These are phyloP conservation scores for Noctua janthe DNA, from an alignment of 2,888 invertebrate genomes.

Conservation along the genomic window DNA sequence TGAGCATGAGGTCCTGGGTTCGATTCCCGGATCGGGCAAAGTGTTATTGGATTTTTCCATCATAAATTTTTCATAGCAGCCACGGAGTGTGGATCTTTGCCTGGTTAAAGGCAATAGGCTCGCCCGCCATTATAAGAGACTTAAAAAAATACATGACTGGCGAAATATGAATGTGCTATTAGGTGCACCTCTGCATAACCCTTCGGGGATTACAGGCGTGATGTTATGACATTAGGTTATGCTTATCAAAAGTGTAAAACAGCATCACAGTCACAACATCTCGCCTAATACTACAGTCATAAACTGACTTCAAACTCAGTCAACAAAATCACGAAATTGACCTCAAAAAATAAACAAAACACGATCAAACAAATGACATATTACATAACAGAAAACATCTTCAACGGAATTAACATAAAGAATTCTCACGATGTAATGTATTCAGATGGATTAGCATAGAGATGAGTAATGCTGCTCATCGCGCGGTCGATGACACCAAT, in stretches of 20 bases:
- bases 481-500: conserved; percentile 64
- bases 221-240: not conserved
- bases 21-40: not conserved
- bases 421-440: conserved; percentile 64
- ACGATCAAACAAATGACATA: conserved; percentile 22
- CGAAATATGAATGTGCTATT: not conserved
- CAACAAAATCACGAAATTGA: conserved; percentile 9
- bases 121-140: not conserved
- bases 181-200: not conserved
- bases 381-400: conserved; percentile 44
- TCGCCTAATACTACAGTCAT: not conserved
- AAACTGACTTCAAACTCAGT: not conserved
- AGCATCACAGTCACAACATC: not conserved
- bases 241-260: not conserved
- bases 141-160: not conserved
- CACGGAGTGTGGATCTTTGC: not conserved
- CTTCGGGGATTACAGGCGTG: not conserved
- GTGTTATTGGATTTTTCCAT: not conserved
- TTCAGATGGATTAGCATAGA: conserved; percentile 59
- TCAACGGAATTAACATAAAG: conserved; percentile 54
- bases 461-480: conserved; percentile 68
- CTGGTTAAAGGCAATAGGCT: not conserved
- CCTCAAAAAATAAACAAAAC: conserved; percentile 34
- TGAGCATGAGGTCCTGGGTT: not conserved
- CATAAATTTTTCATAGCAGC: not conserved